These are phyloP conservation scores for Notodonta ziczac DNA, from an alignment of 2,888 invertebrate species.

Conservation along the genomic window DNA sequence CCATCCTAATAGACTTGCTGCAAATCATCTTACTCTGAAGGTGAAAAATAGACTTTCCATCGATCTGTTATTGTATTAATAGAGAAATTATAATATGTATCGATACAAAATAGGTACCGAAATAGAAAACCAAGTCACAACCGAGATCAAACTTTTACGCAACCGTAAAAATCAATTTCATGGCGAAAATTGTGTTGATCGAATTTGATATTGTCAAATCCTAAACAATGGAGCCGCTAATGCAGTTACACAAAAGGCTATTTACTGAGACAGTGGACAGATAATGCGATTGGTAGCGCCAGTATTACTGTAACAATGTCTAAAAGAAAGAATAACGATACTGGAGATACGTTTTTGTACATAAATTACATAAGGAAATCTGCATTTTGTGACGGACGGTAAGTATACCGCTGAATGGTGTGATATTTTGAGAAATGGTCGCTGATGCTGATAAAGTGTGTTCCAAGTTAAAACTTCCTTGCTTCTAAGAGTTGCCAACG, in stretches of 20 bases:
- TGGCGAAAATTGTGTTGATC: conserved; percentile 1
- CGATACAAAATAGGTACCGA: background rate
- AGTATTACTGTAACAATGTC: background rate
- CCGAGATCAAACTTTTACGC: background rate
- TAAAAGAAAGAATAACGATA: background rate
- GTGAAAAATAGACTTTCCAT: background rate
- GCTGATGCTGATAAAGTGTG: too few relatives aligned
- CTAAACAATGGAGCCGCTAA: conserved; percentile 3
- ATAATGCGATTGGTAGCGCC: conserved; percentile 1
- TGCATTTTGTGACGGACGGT: too few relatives aligned
- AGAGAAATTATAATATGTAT: background rate
- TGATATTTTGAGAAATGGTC: too few relatives aligned
- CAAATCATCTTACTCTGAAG: background rate
- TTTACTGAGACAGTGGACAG: conserved; percentile 1
- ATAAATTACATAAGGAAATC: too few relatives aligned
- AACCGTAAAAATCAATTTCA: conserved; percentile 6
- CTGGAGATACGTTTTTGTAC: too few relatives aligned
- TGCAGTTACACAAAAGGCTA: conserved; percentile 6
- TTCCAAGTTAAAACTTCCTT: too few relatives aligned
- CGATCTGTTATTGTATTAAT: background rate
- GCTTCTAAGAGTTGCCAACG: too few relatives aligned
- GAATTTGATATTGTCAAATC: conserved; percentile 3
- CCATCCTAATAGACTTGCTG: too few relatives aligned
- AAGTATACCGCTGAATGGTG: too few relatives aligned
- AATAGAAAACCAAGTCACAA: background rate